Evolutionary conservation across 2,888 invertebrate species (phyloP).

Genomic region (Sinelater perroti): DNA sequence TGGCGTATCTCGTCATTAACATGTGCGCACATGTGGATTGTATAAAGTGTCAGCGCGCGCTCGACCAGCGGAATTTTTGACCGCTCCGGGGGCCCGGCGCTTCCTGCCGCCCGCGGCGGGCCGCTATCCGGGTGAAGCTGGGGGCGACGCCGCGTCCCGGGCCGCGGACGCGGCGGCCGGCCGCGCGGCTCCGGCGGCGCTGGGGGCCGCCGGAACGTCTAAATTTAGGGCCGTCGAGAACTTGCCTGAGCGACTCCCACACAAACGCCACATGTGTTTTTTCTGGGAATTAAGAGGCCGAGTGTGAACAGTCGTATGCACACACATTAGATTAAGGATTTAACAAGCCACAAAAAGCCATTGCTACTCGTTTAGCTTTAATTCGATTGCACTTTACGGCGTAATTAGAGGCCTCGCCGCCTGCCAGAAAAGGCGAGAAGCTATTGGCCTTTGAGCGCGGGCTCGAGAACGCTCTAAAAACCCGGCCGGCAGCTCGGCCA

Average conservation of each 20-base stretch:
- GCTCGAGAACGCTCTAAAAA: no score
- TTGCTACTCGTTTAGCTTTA: constrained; percentile 8
- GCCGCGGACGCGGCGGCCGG: no score
- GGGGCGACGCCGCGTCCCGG: no score
- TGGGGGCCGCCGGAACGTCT: not conserved
- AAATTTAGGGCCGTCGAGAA: constrained; percentile 25
- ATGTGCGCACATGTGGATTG: constrained; percentile 55
- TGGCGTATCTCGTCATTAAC: constrained; percentile 54
- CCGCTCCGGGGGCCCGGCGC: constrained; percentile 46
- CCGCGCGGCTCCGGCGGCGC: no score
- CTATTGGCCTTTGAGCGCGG: no score
- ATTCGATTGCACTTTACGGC: constrained; percentile 14
- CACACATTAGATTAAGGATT: constrained; percentile 33
- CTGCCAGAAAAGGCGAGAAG: no score
- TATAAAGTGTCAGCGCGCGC: constrained; percentile 50
- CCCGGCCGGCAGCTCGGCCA: no score
- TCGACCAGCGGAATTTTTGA: constrained; percentile 51
- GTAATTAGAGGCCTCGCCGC: constrained; percentile 6
- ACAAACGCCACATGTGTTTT: constrained; percentile 36
- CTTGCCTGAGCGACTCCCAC: constrained; percentile 34
- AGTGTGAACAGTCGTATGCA: constrained; percentile 33
- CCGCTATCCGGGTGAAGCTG: no score
- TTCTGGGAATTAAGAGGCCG: constrained; percentile 27
- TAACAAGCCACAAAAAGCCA: constrained; percentile 16
- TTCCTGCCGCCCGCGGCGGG: no score